Base-by-base conservation (phyloP, 2,113 vertebrate genomes). In the Rhea americana region DNA sequence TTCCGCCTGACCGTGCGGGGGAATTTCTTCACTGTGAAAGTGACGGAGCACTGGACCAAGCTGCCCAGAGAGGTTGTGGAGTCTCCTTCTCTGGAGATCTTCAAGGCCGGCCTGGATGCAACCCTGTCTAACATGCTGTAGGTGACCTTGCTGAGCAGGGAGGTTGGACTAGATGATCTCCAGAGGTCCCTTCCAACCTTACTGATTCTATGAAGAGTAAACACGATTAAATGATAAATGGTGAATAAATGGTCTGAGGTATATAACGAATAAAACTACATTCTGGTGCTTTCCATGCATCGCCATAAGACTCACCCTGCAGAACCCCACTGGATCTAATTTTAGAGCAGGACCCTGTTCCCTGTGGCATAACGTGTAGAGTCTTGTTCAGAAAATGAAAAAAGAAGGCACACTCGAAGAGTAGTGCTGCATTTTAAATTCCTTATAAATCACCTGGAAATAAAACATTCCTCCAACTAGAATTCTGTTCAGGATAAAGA, bases 311-410 rank as follows among this genome's bases (percentile, higher is more conserved):
- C 22, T 53, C 39, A 65, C 26, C 32, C 28, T 1, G 19, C 43
- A 68, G 82, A 82, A 58, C 48, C 30, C 65, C 1, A 4, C 19
- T 26, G 48, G 16, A 55, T 83, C 47, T 48, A 14, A 50, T 50
- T 94, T 66, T 43, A 72, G 30, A 82, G 74, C 10, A 20, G 1
- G 17, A 11, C 24, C 53, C 56, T 59, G 5, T 11, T 80, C 37
- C 79, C 68, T 37, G 41, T 28, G 25, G 63, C 4, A 1, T 18
- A n/a, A 73, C 25, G 0, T 55, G 45, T 11, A 56, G 43, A 75
- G 35, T 67, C 83, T 84, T 50, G 58, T 73, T 73, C 78, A 85
- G 87, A 83, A 93, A 92, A 87, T 55, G 50, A 76, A 89, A 82
- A 22, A 72, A 68, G 35, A 68, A 56, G 55, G 21, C 18, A 48